These are phyloP conservation scores for Bacillus rossius DNA, from an alignment of 1,140 invertebrate genomes.

Conservation along the genomic window DNA sequence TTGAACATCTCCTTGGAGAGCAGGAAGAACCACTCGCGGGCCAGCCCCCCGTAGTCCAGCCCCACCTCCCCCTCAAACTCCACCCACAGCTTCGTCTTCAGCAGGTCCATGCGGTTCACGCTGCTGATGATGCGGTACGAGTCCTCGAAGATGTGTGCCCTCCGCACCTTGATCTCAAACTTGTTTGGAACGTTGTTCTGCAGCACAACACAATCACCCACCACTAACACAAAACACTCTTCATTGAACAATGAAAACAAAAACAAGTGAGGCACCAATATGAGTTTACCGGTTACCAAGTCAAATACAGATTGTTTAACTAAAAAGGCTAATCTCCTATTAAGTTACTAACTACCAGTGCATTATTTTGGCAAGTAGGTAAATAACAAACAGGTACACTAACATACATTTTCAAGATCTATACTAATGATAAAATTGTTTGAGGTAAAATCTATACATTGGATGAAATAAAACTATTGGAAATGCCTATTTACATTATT, in stretches of 20 bases:
- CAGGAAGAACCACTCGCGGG: slow-evolving; percentile 97
- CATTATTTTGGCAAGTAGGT: no score
- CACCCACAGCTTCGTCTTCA: slow-evolving; percentile 97
- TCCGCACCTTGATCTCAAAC: slow-evolving; percentile 89
- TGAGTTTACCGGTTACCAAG: no score
- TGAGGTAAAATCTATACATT: no score
- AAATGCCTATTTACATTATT: no score
- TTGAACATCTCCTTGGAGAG: slow-evolving; percentile 99
- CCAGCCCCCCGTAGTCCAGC: slow-evolving; percentile 95
- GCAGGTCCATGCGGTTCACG: slow-evolving; percentile 75
- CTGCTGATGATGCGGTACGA: slow-evolving; percentile 87
- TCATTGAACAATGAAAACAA: slow-evolving; percentile 1
- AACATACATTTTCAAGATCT: no score
- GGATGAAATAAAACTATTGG: no score
- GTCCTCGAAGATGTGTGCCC: slow-evolving; percentile 92
- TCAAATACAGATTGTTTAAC: no score
- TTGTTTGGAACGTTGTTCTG: slow-evolving; percentile 96
- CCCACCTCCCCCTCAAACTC: slow-evolving; percentile 98
- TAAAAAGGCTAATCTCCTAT: no score
- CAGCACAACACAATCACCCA: slow-evolving; percentile 20
- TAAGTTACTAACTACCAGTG: no score
- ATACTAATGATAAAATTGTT: no score
- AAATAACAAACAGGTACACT: no score
- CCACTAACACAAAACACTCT: slow-evolving; percentile 19
- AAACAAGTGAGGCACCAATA: slow-evolving; percentile 4